Conservation (phyloP, 2,797 vertebrate species). For the Aldrovandia affinis region DNA sequence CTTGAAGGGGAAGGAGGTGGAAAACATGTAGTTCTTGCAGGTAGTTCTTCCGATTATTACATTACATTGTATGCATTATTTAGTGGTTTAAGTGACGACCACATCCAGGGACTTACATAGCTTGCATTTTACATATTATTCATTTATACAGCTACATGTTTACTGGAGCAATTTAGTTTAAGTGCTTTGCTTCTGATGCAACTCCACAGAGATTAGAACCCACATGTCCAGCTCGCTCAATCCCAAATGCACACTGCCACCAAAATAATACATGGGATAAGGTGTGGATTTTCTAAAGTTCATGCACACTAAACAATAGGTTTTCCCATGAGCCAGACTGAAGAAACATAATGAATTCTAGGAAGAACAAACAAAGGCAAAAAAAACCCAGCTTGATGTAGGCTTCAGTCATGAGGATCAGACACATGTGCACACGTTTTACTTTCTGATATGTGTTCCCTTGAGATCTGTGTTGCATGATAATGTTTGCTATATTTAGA, state of each 20-base stretch:
- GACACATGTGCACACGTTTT: not conserved
- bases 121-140: not conserved
- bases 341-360: not conserved
- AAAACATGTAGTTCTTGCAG: not conserved
- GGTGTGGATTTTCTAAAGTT: not conserved
- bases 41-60: not conserved
- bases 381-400: not conserved
- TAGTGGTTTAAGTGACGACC: not conserved
- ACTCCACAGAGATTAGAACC: not conserved
- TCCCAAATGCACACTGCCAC: not conserved
- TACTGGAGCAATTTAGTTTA: not conserved
- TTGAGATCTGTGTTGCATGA: conserved; percentile 56
- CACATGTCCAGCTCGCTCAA: too few relatives aligned
- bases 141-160: not conserved
- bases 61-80: conserved; percentile 13
- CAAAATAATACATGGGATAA: not conserved
- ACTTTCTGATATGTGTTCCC: conserved; percentile 50
- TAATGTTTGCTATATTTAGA: conserved; percentile 62
- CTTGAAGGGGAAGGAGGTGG: not conserved
- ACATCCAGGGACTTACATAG: not conserved
- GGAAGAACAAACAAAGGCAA: not conserved
- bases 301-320: not conserved
- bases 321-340: not conserved
- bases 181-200: too few relatives aligned
- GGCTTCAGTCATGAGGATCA: not conserved